Conservation (phyloP, 2,113 vertebrate species). For the Myotis yumanensis region DNA sequence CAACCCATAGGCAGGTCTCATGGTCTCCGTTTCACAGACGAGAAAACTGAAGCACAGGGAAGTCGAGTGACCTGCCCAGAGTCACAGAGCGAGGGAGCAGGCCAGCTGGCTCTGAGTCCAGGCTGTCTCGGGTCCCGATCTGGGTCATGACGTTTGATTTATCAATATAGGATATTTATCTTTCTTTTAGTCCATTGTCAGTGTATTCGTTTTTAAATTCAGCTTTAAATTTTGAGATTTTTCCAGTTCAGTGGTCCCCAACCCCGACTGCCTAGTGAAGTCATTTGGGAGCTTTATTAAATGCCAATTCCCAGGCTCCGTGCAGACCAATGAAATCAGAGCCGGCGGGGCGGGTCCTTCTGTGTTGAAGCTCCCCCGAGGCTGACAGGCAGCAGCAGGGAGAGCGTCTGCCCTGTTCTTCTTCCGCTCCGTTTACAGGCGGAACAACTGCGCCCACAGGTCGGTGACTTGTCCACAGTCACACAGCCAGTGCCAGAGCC, state of each 20-base stretch:
- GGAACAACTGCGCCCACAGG: neutral
- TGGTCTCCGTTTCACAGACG: neutral
- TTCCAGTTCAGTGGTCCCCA: too few species aligned
- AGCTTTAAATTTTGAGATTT: neutral
- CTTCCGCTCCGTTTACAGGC: neutral
- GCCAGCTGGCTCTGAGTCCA: neutral
- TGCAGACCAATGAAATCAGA: neutral
- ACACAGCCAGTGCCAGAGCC: neutral
- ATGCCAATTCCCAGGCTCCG: neutral
- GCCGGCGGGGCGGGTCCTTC: accelerated
- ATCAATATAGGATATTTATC: too few species aligned
- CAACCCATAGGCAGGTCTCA: too few species aligned
- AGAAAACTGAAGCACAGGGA: neutral
- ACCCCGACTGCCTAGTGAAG: neutral
- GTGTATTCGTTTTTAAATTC: too few species aligned
- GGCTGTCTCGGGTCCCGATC: accelerated
- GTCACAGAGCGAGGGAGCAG: neutral
- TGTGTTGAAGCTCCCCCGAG: accelerated
- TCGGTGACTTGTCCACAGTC: neutral
- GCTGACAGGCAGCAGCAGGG: neutral
- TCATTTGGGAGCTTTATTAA: neutral
- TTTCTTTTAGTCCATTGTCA: too few species aligned
- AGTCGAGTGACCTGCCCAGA: neutral
- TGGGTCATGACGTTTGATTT: too few species aligned
- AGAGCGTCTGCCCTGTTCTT: accelerated